Conservation (phyloP, 2,888 invertebrate species). For the Acanthosepion esculentum region DNA sequence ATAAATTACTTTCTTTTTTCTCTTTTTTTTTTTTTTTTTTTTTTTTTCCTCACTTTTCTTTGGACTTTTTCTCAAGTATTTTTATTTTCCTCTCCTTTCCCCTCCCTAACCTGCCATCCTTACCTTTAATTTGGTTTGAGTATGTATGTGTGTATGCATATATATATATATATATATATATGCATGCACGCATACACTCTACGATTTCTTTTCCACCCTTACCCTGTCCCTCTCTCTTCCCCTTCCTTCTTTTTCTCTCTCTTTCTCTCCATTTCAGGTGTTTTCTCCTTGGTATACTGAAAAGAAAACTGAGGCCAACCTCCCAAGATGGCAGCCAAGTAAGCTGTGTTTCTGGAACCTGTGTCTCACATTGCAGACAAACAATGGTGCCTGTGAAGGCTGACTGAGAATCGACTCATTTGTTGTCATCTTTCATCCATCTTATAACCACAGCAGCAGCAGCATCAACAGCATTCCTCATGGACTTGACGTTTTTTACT, state of each 20-base stretch:
- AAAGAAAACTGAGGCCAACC: not conserved
- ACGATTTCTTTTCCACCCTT: not conserved
- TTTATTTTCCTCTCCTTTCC: not conserved
- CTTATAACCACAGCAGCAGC: not conserved
- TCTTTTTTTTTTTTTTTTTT: not conserved
- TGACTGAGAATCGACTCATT: slow-evolving; percentile 33
- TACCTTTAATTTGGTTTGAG: not conserved
- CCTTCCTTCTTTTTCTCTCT: slow-evolving; percentile 25
- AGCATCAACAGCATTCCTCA: slow-evolving; percentile 24
- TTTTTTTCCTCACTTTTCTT: not conserved
- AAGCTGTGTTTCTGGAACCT: not conserved
- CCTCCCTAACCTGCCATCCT: not conserved
- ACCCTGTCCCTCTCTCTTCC: not conserved
- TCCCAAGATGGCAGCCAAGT: not conserved
- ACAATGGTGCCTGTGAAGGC: not conserved
- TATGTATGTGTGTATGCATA: not conserved
- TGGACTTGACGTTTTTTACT: not conserved
- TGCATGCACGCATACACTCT: not conserved
- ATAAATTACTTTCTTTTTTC: not conserved
- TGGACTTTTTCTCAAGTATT: not conserved
- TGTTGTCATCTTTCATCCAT: not conserved
- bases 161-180: too few species aligned
- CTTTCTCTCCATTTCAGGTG: not conserved
- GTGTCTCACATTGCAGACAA: not conserved
- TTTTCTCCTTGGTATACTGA: not conserved